Percentiles rank a stretch among this genome's conserved stretches.
phyloP scores from a whole-genome alignment of 2,888 invertebrate genomes.

The Agrochola lota region DNA sequence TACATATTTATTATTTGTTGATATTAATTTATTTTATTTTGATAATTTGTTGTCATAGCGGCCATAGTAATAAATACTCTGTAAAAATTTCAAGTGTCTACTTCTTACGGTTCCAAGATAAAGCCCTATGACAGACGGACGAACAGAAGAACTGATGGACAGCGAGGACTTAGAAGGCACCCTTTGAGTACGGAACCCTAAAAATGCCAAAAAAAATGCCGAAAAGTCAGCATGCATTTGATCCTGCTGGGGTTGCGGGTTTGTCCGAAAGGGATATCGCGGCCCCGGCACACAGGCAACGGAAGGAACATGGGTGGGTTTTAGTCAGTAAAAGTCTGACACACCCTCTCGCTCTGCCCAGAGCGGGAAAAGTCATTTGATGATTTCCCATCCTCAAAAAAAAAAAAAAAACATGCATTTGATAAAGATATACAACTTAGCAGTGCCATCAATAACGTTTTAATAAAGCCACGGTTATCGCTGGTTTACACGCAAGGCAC shows the following conservation, averaged over 20 bases:
- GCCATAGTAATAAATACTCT: background rate
- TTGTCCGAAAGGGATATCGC: no score
- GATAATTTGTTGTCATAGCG: no score
- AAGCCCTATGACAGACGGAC: background rate
- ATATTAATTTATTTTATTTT: no score
- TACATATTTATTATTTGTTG: background rate
- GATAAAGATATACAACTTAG: constrained; percentile 77
- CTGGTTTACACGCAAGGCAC: constrained; percentile 79
- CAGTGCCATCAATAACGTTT: constrained; percentile 83
- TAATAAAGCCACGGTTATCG: constrained; percentile 81
- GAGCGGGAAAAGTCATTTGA: no score
- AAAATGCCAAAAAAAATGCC: constrained; percentile 37
- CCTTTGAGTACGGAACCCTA: background rate
- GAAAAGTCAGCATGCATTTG: constrained; percentile 66
- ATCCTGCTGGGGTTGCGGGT: no score
- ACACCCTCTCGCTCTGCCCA: no score
- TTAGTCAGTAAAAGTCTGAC: no score
- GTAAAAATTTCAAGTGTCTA: background rate
- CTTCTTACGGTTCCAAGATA: background rate
- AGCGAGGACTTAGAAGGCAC: background rate
- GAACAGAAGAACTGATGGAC: background rate
- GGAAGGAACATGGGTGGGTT: no score
- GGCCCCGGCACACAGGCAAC: no score
- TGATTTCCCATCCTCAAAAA: no score
- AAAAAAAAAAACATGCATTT: no score